Evolutionary conservation across 2,797 vertebrate species (phyloP).

Genomic region (Phyllotis vaccarum): DNA sequence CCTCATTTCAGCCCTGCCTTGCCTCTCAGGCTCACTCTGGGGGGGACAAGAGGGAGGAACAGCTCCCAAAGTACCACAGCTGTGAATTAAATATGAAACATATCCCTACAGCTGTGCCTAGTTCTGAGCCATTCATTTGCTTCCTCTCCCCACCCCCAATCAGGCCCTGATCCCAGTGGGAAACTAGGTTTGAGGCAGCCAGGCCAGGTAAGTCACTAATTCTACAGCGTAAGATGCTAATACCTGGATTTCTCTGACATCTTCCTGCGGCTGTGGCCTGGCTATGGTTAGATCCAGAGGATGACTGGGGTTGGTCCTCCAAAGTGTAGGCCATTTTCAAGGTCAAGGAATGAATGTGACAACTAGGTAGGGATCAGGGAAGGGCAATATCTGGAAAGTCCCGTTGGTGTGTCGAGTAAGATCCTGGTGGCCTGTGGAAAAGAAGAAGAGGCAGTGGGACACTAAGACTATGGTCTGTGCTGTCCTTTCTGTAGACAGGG

Average conservation of each 20-base stretch:
- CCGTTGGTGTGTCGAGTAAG: rapidly evolving
- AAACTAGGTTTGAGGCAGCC: slow-evolving; percentile 80
- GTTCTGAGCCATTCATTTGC: slow-evolving; percentile 54
- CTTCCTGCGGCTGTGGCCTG: background rate
- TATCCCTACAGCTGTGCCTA: background rate
- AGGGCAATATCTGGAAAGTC: background rate
- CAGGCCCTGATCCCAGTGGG: slow-evolving; percentile 74
- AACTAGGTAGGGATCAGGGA: background rate
- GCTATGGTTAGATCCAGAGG: background rate
- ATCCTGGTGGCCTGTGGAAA: background rate
- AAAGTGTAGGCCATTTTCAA: background rate
- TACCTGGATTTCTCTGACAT: rapidly evolving
- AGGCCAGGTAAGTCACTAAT: slow-evolving; percentile 83
- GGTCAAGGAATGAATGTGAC: too few species aligned
- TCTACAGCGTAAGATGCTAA: background rate
- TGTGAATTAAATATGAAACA: too few species aligned
- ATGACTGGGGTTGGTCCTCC: rapidly evolving
- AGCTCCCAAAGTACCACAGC: too few species aligned
- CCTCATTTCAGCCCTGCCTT: background rate
- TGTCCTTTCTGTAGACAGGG: background rate
- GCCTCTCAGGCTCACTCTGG: background rate
- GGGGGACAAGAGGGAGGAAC: background rate
- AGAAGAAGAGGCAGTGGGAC: rapidly evolving
- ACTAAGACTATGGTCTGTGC: rapidly evolving
- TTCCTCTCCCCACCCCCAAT: background rate